Evolutionary conservation across 2,113 vertebrate species (phyloP), one percentile per base, ranked within the genome.

Genomic region (Ptilonorhynchus violaceus): DNA sequence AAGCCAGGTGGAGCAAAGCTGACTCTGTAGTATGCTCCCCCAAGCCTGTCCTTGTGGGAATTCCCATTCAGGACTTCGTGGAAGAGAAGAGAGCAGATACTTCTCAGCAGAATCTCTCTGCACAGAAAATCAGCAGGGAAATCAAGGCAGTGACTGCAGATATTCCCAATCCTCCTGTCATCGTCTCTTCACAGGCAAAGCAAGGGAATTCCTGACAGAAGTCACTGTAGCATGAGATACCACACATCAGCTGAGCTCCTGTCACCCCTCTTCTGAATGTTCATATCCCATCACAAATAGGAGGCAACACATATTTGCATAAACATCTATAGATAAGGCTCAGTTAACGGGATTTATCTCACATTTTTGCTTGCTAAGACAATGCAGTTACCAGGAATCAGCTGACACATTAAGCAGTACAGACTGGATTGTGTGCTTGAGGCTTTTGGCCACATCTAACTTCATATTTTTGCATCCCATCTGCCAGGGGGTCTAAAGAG

Each of bases 201-300:
- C 8, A 6, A 91, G 55, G 60, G 83, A 97, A 91, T 93, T 92
- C 59, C 79, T 91, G 94, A 88, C 92, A 92, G 60, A 93, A 96
- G 68, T 88, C 91, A 84, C 85, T 77, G 72, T 50, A 84, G 89
- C 73, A 70, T 95, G 64, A 94, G 64, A 70, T 44, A 74, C 13
- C 44, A 80, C 39, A 19, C 39, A 84, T 50, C 33, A 69, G 68
- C 72, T 74, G 46, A 80, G 64, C 33, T 76, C 67, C 72, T 79
- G 68, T 30, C 89, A 76, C 35, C 10, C 63, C 88, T 53, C 68
- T 56, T 79, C 85, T 80, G 33, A 72, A 53, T 58, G 37, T 77
- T 91, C 37, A 6, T 22, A 92, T 35, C 50, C 39, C 15, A 42
- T 33, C 53, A 83, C 50, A 88, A 80, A 92, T 10, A 83, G 53